A percentile compares a stretch with the other conserved stretches of the same genome.
Conservation (phyloP, 2,797 vertebrate species). For the Phyllotis vaccarum region DNA sequence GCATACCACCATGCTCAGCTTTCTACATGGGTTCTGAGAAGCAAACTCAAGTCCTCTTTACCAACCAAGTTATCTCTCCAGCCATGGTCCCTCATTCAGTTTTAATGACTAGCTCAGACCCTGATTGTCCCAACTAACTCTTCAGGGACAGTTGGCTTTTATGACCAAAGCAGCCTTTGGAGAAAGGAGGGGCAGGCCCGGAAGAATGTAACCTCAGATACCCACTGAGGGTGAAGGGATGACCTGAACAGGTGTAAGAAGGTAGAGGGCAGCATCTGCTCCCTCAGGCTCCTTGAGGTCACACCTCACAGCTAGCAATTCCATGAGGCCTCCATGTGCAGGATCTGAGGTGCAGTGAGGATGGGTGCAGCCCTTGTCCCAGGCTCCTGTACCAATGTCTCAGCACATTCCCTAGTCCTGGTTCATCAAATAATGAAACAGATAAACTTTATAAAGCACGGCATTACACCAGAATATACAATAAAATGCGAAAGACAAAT, state of each 20-base stretch:
- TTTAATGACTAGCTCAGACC: not conserved
- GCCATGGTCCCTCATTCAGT: not conserved
- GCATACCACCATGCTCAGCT: not conserved
- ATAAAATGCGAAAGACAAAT: conserved; percentile 90
- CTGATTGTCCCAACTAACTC: not conserved
- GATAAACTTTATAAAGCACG: conserved; percentile 89
- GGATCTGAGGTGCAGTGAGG: not conserved
- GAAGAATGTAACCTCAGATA: not conserved
- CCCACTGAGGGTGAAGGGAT: not conserved
- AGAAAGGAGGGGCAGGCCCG: not conserved
- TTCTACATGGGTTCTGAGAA: not conserved
- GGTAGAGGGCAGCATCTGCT: not conserved
- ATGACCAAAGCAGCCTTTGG: conserved; percentile 1
- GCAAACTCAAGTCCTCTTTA: not conserved
- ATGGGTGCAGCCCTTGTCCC: not conserved
- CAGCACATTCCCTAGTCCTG: conserved; percentile 71
- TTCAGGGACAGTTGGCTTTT: conserved; percentile 1
- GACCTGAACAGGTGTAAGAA: not conserved
- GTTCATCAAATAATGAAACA: conserved; percentile 89
- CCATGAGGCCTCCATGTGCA: not conserved
- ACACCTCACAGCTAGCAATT: not conserved
- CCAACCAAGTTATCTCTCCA: not conserved
- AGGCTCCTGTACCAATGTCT: not conserved
- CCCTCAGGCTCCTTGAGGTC: not conserved
- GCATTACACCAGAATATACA: conserved; percentile 88